Percentiles rank a stretch among this genome's conserved stretches.
Evolutionary conservation across 2,797 vertebrate species (phyloP).

Genomic region (Manis pentadactyla): DNA sequence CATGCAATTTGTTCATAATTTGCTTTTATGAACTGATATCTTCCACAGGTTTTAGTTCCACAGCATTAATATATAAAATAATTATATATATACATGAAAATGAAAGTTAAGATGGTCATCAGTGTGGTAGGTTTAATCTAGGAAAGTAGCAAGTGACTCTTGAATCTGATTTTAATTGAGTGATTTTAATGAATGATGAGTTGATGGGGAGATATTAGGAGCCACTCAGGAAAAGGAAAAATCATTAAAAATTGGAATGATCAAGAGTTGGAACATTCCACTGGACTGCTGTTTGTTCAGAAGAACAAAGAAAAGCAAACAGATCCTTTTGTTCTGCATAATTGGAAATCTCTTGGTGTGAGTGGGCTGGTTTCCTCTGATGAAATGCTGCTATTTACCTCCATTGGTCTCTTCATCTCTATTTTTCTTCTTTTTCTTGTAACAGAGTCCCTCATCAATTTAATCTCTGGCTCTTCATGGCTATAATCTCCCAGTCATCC

Average conservation of each 20-base stretch:
- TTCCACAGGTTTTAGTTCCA: background rate
- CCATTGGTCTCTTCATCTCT: background rate
- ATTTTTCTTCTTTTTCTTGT: background rate
- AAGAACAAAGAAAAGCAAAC: constrained; percentile 22
- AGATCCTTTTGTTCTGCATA: background rate
- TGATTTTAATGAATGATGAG: too few relatives aligned
- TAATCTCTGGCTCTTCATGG: background rate
- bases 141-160: too few relatives aligned
- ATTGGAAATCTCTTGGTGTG: constrained; percentile 8
- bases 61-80: too few relatives aligned
- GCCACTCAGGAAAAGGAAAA: too few relatives aligned
- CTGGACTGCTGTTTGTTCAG: background rate
- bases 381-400: background rate
- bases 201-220: too few relatives aligned
- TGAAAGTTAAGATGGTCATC: too few relatives aligned
- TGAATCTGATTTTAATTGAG: too few relatives aligned
- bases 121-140: too few relatives aligned
- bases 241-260: too few relatives aligned
- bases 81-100: too few relatives aligned
- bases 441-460: background rate
- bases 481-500: background rate
- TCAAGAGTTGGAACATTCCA: background rate
- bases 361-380: background rate
- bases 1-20: background rate
- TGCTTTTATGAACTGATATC: background rate